Evolutionary conservation across 2,113 vertebrate genomes (phyloP), one percentile per base, ranked within the genome.

Genomic region (Eulacestoma nigropectus): DNA sequence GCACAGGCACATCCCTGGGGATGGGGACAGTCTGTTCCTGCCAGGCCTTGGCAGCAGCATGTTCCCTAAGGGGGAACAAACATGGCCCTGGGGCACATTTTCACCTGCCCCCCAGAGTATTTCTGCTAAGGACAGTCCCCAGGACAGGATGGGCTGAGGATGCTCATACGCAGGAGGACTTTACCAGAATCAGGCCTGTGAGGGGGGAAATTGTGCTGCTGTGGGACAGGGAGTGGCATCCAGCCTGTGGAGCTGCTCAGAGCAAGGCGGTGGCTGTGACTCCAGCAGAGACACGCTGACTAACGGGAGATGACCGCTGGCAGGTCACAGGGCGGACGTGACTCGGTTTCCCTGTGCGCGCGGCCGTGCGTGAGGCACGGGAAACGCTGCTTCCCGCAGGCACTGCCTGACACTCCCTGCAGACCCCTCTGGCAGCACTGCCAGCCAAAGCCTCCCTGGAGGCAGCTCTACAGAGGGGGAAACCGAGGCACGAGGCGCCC

Each of bases 271-370:
- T 80, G 93, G 56, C 85, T 2, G 7, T 91, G 79, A 56, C 53
- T 56, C 11, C 7, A 1, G 18, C 42, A 32, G 56, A 21, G 81
- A 87, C 87, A 78, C 1, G 1, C 90, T 93, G 96, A 84, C 87
- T 89, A 89, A 95, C 1, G 22, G 91, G 84, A 91, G 87, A 9
- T 84, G 93, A n/a, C 81, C 1, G 2, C 81, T 26, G 49, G 84
- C 93, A 84, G 92, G 49, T 63, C 92, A 5, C 2, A 4, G 67
- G 65, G 76, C 95, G 82, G 96, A 95, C 59, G 2, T 96, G 95
- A 97, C 92, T 95, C 7, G 16, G 62, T 82, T 95, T 96, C 92
- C 95, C 90, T 72, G 90, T 4, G 16, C 1, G 3, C 3, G 0
- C 2, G 1, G 80, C 80, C 5, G 2, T 76, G 87, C 6, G 0